Evolutionary conservation across 1,140 invertebrate genomes (phyloP).

Genomic region (Panulirus ornatus): DNA sequence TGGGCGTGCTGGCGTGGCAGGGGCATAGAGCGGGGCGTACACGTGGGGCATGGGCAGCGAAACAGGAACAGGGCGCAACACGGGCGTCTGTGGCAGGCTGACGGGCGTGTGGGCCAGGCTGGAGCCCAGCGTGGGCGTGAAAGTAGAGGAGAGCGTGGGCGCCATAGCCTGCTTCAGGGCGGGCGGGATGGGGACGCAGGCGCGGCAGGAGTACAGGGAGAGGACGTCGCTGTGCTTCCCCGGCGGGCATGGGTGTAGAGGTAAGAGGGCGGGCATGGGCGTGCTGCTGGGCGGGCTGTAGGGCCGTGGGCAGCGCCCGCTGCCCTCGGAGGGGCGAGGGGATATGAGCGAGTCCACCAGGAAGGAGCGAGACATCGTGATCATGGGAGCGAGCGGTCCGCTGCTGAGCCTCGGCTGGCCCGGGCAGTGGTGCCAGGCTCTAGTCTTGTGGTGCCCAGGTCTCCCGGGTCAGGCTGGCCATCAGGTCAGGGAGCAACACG

Average conservation of each 20-base stretch:
- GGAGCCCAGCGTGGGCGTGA: constrained; percentile 47
- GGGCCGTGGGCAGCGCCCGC: constrained; percentile 12
- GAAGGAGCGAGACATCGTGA: constrained; percentile 76
- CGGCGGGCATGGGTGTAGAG: constrained; percentile 56
- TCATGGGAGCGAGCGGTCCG: constrained; percentile 33
- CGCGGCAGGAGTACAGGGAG: constrained; percentile 68
- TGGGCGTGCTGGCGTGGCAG: constrained; percentile 49
- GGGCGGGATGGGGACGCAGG: constrained; percentile 71
- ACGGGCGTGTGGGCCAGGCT: constrained; percentile 42
- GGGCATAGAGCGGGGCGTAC: constrained; percentile 61
- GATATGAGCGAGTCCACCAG: constrained; percentile 76
- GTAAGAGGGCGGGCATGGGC: constrained; percentile 46
- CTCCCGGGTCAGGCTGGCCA: too few relatives aligned
- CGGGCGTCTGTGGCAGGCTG: constrained; percentile 36
- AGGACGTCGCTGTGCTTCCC: constrained; percentile 64
- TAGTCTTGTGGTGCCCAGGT: background rate
- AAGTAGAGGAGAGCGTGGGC: constrained; percentile 29
- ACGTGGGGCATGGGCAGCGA: constrained; percentile 59
- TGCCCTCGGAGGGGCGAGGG: constrained; percentile 36
- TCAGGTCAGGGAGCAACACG: too few relatives aligned
- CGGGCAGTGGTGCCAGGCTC: background rate
- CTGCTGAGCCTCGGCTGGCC: background rate
- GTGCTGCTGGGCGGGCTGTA: constrained; percentile 53
- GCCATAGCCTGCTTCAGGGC: constrained; percentile 61
- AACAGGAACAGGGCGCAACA: constrained; percentile 67